Evolutionary conservation across 1,140 invertebrate species (phyloP).

Genomic region (Drosophila bipectinata): DNA sequence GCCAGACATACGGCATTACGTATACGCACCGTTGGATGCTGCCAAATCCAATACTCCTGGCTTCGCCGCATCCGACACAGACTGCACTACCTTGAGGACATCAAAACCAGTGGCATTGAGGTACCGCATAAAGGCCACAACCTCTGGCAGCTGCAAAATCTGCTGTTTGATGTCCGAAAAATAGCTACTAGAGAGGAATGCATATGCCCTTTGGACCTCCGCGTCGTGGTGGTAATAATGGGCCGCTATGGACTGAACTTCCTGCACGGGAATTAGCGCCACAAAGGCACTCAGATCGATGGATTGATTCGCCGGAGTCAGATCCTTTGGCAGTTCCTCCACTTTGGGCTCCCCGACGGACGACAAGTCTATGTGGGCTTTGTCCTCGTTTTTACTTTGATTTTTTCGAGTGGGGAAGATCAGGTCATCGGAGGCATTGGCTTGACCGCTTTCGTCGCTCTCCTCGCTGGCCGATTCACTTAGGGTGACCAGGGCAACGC

Average conservation of each 20-base stretch:
- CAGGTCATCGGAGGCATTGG: constrained; percentile 63
- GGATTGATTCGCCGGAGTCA: constrained; percentile 6
- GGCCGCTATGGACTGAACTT: constrained; percentile 60
- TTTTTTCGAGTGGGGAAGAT: constrained; percentile 56
- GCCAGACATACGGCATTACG: background rate
- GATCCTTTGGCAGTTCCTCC: constrained; percentile 8
- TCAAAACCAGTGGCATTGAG: constrained; percentile 68
- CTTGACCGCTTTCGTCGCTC: constrained; percentile 21
- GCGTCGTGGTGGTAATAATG: constrained; percentile 73
- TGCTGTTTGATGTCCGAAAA: constrained; percentile 57
- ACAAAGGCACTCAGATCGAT: constrained; percentile 72
- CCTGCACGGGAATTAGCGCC: constrained; percentile 55
- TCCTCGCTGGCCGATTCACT: constrained; percentile 45
- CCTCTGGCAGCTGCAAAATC: constrained; percentile 59
- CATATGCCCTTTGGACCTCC: constrained; percentile 69
- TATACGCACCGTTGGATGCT: constrained; percentile 53
- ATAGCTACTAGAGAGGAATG: constrained; percentile 53
- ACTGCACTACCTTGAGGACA: constrained; percentile 50
- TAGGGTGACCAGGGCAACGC: constrained; percentile 46
- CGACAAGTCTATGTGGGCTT: constrained; percentile 21
- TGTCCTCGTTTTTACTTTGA: constrained; percentile 11
- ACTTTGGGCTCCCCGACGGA: constrained; percentile 11
- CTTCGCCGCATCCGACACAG: constrained; percentile 17
- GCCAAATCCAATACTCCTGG: constrained; percentile 6
- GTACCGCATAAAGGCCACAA: constrained; percentile 63